Evolutionary conservation across 2,888 invertebrate genomes (phyloP).

Genomic region (Patella caerulea): DNA sequence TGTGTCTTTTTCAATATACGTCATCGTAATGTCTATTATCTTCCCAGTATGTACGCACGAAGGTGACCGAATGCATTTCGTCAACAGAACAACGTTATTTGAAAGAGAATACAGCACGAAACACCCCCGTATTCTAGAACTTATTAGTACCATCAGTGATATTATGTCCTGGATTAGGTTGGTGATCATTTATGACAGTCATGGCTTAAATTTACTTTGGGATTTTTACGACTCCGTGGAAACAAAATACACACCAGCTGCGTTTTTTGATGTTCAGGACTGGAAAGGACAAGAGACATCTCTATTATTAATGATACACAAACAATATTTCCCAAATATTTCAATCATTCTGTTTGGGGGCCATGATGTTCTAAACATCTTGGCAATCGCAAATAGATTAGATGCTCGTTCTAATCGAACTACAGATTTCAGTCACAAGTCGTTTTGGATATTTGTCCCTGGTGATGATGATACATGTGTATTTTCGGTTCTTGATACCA

Average conservation of each 20-base stretch:
- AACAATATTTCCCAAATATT: background rate
- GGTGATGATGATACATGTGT: background rate
- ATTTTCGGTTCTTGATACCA: background rate
- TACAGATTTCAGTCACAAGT: background rate
- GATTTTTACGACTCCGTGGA: no score
- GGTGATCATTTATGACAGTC: no score
- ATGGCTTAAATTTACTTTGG: no score
- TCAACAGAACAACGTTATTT: no score
- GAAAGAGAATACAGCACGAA: no score
- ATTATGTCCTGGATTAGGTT: no score
- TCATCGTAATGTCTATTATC: no score
- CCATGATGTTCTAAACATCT: background rate
- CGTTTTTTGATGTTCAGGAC: background rate
- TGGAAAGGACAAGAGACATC: background rate
- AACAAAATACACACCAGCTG: background rate
- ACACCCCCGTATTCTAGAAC: no score
- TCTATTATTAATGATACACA: background rate
- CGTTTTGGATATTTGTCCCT: background rate
- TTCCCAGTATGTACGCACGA: no score
- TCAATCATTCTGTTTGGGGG: background rate
- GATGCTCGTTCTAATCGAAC: background rate
- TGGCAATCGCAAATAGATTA: background rate
- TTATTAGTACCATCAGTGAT: no score
- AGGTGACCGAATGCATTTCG: no score
- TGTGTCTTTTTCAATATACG: no score